These are phyloP conservation scores for Gouania willdenowi DNA, from an alignment of 2,797 vertebrate species.

Conservation along the genomic window DNA sequence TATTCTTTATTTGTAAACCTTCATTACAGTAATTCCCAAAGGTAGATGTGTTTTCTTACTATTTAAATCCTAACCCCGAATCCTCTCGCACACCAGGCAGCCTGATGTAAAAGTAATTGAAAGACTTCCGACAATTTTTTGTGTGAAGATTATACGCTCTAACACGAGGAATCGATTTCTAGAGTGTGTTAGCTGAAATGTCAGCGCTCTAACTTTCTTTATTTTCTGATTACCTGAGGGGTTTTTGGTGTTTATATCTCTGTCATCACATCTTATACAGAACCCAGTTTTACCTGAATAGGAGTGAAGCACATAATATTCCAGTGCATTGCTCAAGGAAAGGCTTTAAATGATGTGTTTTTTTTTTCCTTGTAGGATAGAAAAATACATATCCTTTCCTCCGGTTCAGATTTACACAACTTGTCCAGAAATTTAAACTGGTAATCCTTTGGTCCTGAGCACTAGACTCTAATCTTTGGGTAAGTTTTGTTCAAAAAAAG, in stretches of 20 bases:
- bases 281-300: constrained; percentile 13
- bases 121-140: constrained; percentile 26
- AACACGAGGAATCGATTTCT: constrained; percentile 15
- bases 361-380: constrained; percentile 25
- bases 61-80: constrained; percentile 22
- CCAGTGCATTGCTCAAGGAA: constrained; percentile 22
- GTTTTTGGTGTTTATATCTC: not conserved
- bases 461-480: constrained; percentile 25
- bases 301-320: constrained; percentile 26
- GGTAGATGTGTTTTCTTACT: constrained; percentile 6
- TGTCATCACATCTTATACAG: constrained; percentile 3
- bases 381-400: constrained; percentile 24
- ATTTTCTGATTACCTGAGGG: constrained; percentile 20
- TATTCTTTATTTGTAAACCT: no score
- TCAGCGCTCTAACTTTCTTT: constrained; percentile 14
- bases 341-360: constrained; percentile 28
- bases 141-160: constrained; percentile 20
- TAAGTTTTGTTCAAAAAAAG: constrained; percentile 26
- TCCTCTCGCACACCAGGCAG: not conserved
- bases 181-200: constrained; percentile 9
- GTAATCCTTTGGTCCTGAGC: constrained; percentile 26
- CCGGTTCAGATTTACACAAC: constrained; percentile 20
- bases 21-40: constrained; percentile 9
- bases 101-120: constrained; percentile 25
- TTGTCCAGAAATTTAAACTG: constrained; percentile 28